Percentiles rank a stretch among this genome's conserved stretches.
phyloP scores from a whole-genome alignment of 1,140 invertebrate genomes.

The Drosophila nigrodunni region DNA sequence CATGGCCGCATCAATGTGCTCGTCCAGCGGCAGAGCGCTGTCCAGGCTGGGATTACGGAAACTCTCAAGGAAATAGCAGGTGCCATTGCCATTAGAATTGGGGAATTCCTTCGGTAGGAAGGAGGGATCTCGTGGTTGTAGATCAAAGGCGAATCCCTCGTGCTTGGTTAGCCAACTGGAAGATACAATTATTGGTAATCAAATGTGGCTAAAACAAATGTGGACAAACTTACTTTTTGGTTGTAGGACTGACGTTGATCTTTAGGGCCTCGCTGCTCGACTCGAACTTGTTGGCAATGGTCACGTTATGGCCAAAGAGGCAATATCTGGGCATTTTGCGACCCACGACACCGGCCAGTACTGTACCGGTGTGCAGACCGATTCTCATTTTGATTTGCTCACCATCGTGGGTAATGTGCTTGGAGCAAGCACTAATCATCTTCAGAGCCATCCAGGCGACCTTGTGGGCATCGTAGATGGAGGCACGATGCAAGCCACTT shows the following conservation, averaged over 20 bases:
- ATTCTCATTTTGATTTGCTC: conserved; percentile 98
- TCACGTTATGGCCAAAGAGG: conserved; percentile 96
- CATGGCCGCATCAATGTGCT: conserved; percentile 88
- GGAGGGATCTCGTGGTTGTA: conserved; percentile 90
- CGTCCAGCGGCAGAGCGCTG: conserved; percentile 86
- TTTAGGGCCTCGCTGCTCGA: conserved; percentile 95
- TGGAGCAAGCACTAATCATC: conserved; percentile 95
- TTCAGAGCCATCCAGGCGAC: conserved; percentile 96
- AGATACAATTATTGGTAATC: conserved; percentile 29
- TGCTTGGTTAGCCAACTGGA: conserved; percentile 90
- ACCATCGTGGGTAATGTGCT: conserved; percentile 95
- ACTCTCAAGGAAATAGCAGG: conserved; percentile 93
- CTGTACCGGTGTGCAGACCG: conserved; percentile 95
- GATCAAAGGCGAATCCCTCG: conserved; percentile 91
- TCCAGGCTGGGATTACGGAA: conserved; percentile 91
- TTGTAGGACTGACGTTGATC: conserved; percentile 97
- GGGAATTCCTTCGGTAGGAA: conserved; percentile 95
- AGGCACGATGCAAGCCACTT: conserved; percentile 93
- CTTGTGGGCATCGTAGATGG: conserved; percentile 92
- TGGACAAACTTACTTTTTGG: conserved; percentile 90
- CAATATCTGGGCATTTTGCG: conserved; percentile 96
- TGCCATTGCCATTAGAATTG: conserved; percentile 89
- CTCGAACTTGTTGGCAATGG: conserved; percentile 97
- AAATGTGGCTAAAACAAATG: background rate
- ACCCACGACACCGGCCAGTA: conserved; percentile 95